Conservation (phyloP, 1,140 invertebrate genomes). For the Drosophila nigrodunni region DNA sequence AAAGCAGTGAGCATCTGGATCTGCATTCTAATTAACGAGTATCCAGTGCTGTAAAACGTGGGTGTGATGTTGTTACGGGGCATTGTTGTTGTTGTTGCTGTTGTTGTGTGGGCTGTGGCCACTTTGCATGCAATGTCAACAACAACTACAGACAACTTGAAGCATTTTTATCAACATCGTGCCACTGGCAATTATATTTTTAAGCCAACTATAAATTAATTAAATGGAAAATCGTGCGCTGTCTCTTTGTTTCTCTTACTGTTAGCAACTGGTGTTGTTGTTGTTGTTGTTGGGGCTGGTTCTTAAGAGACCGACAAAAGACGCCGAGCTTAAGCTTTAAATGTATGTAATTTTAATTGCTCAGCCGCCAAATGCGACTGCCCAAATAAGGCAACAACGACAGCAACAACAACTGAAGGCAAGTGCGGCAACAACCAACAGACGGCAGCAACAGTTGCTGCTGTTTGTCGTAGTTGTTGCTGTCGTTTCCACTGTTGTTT, state of each 20-base stretch:
- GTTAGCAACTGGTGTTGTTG: not conserved
- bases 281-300: constrained; percentile 18
- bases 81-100: constrained; percentile 22
- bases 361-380: constrained; percentile 64
- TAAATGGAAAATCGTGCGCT: constrained; percentile 78
- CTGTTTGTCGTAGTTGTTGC: constrained; percentile 17
- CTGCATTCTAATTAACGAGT: constrained; percentile 64
- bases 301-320: constrained; percentile 77
- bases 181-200: constrained; percentile 72
- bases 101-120: constrained; percentile 17
- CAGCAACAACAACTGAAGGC: constrained; percentile 24
- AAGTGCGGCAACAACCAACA: constrained; percentile 36
- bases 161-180: constrained; percentile 66
- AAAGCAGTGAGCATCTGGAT: not conserved
- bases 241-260: constrained; percentile 38
- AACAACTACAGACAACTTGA: constrained; percentile 38
- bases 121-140: constrained; percentile 55
- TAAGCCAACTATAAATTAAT: constrained; percentile 73
- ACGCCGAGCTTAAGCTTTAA: constrained; percentile 68
- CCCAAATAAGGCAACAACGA: constrained; percentile 64
- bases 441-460: constrained; percentile 29
- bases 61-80: constrained; percentile 64
- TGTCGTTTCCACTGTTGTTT: constrained; percentile 40
- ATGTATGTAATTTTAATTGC: constrained; percentile 81
- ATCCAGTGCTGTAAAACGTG: constrained; percentile 37